phyloP scores from a whole-genome alignment of 2,113 vertebrate genomes.

The Fukomys damarensis region DNA sequence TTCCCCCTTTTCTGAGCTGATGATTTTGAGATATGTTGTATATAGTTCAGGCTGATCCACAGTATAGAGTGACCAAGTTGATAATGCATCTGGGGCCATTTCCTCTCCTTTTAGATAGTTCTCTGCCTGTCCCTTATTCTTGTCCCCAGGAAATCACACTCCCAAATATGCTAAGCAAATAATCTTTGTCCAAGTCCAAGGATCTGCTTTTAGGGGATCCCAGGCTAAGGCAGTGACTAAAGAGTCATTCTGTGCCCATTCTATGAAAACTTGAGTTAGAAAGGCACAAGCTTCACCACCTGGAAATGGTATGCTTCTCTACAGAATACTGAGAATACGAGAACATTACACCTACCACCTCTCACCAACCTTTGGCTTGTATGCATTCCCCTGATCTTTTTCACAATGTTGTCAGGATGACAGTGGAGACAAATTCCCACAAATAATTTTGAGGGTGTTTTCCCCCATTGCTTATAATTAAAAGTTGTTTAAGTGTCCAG shows the following conservation, averaged over 20 bases:
- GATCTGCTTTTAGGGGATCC: not conserved
- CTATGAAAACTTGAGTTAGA: not conserved
- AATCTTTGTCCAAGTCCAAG: not conserved
- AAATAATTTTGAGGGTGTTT: not conserved
- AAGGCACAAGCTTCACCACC: not conserved
- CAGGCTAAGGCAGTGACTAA: not conserved
- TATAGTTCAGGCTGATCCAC: not conserved
- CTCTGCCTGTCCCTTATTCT: not conserved
- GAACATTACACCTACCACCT: accelerated
- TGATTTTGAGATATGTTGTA: not conserved
- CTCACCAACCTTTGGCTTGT: not conserved
- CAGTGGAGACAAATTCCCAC: not conserved
- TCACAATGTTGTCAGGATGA: not conserved
- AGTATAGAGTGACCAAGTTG: not conserved
- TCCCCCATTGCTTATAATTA: not conserved
- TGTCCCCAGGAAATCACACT: not conserved
- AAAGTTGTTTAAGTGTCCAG: not conserved
- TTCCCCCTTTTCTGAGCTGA: not conserved
- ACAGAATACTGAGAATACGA: too few species aligned
- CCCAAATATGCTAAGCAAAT: not conserved
- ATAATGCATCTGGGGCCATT: not conserved
- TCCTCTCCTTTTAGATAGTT: not conserved
- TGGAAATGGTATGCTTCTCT: not conserved
- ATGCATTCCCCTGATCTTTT: not conserved
- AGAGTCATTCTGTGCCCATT: not conserved